Base-by-base conservation (phyloP, 2,888 invertebrate species). In the Diarsia mendica region DNA sequence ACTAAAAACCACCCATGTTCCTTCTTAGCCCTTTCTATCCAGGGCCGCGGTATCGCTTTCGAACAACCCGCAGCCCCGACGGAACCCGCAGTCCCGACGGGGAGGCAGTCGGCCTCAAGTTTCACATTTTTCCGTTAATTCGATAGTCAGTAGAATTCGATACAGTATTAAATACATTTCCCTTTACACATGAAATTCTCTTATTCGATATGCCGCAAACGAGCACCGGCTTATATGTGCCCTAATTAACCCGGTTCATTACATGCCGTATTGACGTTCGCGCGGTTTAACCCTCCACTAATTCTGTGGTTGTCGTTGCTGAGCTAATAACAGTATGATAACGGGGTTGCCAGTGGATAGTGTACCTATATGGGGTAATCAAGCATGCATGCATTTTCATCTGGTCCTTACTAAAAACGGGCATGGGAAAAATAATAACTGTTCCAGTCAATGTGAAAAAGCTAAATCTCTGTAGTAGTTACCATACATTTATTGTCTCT, bases 221-320 rank as follows among this genome's bases (percentile, higher is more conserved):
- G 83, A 85, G 83, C 76, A n/a, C 44, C 23, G 53, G 81, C 64
- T 72, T 81, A 80, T 86, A 85, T 89, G 85, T 85, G 85, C 75
- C 82, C 83, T 87, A 89, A 89, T 90, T 90, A 88, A 77, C 61
- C 55, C 71, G 78, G 86, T 85, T 84, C 85, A 86, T 84, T 89
- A 85, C 85, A 72, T 68, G 74, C 66, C 51, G 78, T 85, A 84
- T 88, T 87, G 78, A 82, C 79, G 83, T 86, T 85, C 70, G 73
- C 67, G 80, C 75, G 79, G 81, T 80, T 83, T 73, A 81, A 67
- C 83, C 72, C 79, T 74, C 75, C 71, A 46, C 79, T 78, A 77
- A 85, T 85, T 72, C 75, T 63, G 75, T 79, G 81, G 81, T 68
- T 49, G 65, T 48, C 74, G 60, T 72, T 72, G 65, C 72, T 69